Conservation (phyloP, 2,888 invertebrate species). For the Mythimna ferrago region DNA sequence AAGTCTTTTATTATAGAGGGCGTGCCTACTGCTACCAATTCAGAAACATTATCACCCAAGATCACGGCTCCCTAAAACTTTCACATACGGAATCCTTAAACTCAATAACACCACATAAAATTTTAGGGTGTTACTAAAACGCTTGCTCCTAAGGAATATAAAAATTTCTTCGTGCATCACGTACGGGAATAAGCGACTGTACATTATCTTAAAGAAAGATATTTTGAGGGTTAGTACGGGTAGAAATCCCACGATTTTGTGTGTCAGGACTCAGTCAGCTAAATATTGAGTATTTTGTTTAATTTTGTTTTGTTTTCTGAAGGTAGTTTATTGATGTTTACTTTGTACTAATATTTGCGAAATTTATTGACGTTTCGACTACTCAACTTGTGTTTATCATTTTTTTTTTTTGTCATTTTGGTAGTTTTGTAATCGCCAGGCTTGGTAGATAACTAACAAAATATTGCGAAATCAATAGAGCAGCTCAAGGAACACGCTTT, state of each 20-base stretch:
- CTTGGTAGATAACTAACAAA: too few relatives aligned
- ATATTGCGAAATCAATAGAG: too few relatives aligned
- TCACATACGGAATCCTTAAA: constrained; percentile 22
- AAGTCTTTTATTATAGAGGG: neutral
- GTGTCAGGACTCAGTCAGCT: constrained; percentile 7
- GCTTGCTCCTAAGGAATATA: constrained; percentile 66
- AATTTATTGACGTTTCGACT: neutral
- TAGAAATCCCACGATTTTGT: constrained; percentile 17
- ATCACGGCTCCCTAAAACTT: constrained; percentile 12
- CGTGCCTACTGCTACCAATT: neutral
- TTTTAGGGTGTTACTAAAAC: constrained; percentile 63
- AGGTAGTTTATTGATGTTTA: neutral
- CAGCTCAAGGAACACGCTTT: too few relatives aligned
- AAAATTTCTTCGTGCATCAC: constrained; percentile 77
- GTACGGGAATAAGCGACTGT: constrained; percentile 77
- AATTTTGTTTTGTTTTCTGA: neutral
- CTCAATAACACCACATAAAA: constrained; percentile 53
- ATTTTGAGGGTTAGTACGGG: constrained; percentile 40
- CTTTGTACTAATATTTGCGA: neutral
- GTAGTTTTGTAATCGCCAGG: too few relatives aligned
- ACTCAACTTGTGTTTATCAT: too few relatives aligned
- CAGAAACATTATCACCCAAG: neutral
- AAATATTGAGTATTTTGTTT: constrained; percentile 1
- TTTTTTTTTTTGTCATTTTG: neutral
- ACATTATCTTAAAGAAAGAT: constrained; percentile 69